Conservation (phyloP, 2,797 vertebrate species). For the Sebastes paucispinis region DNA sequence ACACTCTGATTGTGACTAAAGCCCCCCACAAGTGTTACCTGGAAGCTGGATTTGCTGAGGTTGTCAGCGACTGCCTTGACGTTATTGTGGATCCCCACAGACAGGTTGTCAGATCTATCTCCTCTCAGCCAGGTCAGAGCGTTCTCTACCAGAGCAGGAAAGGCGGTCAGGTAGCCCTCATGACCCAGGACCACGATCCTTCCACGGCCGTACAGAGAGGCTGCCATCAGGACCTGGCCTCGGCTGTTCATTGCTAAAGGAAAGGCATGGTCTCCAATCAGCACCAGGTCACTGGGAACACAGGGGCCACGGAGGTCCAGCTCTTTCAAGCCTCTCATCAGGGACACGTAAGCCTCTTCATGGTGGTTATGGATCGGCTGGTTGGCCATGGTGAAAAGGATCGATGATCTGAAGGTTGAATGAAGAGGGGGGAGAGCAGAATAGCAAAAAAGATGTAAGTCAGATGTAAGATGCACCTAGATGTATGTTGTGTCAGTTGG, state of each 20-base stretch:
- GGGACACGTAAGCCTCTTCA: conserved; percentile 57
- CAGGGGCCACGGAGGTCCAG: conserved; percentile 64
- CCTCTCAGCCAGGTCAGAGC: conserved; percentile 82
- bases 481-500: neutral
- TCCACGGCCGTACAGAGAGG: conserved; percentile 83
- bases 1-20: conserved; percentile 20
- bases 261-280: conserved; percentile 82
- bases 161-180: conserved; percentile 76
- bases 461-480: neutral
- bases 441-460: neutral
- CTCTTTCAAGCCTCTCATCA: conserved; percentile 77
- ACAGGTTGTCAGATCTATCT: conserved; percentile 34
- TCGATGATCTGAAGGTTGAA: neutral
- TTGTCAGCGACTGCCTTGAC: conserved; percentile 53
- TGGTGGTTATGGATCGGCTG: conserved; percentile 1
- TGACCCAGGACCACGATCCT: conserved; percentile 84
- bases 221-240: conserved; percentile 85
- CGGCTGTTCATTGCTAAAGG: conserved; percentile 76
- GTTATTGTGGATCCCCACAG: conserved; percentile 64
- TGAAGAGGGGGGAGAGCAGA: neutral
- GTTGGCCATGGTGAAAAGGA: conserved; percentile 46
- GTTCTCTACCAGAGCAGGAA: conserved; percentile 80
- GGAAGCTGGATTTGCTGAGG: conserved; percentile 58
- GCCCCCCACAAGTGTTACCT: conserved; percentile 46
- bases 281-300: conserved; percentile 79